Base-by-base conservation (phyloP, 2,113 vertebrate genomes). In the Bungarus multicinctus region DNA sequence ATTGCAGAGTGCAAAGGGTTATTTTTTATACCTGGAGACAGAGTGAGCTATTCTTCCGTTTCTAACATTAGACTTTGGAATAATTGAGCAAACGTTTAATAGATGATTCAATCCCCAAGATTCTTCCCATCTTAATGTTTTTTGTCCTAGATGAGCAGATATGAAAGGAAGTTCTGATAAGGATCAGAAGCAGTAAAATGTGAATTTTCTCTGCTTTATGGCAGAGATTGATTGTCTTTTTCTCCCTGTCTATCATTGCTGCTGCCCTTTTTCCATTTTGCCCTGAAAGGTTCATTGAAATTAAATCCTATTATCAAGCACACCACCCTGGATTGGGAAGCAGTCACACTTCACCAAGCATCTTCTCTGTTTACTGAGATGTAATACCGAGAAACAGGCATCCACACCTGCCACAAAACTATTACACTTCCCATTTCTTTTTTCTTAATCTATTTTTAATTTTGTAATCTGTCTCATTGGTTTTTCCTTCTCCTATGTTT, bases 291-390 rank as follows among this genome's bases (percentile, higher is more conserved):
- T 92, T 92, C 50, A 53, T 95, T 96, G 96, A 93, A 96, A 93
- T 97, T 96, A 25, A 92, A 95, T 93, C 94, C 97, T 95, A 96
- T 96, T 95, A 88, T 96, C 90, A 95, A 95, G 96, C 96, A 95
- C 95, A 93, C 96, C 95, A 96, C 91, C 92, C n/a, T 95, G 97
- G 97, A 97, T 97, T 98, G 97, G 97, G 97, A 97, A 96, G 95
- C 92, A 95, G 97, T 96, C 96, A 96, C 93, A 95, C 96, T 96
- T 88, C 88, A 95, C 91, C 97, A 97, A 96, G 96, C 98, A 96
- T 96, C 97, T 96, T 96, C 96, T 96, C 91, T 94, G 95, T 96
- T 97, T 97, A 95, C 96, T 93, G 95, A 96, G 95, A 96, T 96
- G 95, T 95, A 95, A 94, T 92, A 94, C 58, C 23, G 94, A 96